Evolutionary conservation across 2,797 vertebrate species (phyloP).

Genomic region (Erpetoichthys calabaricus): DNA sequence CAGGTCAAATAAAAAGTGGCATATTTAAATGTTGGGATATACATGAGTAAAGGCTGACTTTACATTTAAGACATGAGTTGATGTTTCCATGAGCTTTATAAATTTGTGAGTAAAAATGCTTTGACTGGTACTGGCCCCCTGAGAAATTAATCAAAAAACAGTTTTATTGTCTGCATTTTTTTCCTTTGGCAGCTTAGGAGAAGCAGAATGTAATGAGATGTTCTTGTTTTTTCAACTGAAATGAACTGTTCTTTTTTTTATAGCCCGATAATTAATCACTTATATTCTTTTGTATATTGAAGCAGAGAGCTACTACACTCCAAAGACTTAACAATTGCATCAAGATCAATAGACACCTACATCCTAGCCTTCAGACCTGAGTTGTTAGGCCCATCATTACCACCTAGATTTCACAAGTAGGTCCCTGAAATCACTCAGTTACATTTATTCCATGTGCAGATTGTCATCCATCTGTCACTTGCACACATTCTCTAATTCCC

Average conservation of each 20-base stretch:
- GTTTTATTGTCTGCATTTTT: too few relatives aligned
- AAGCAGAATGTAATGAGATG: too few relatives aligned
- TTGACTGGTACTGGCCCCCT: too few relatives aligned
- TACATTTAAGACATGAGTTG: too few relatives aligned
- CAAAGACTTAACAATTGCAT: conserved; percentile 48
- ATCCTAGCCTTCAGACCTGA: conserved; percentile 11
- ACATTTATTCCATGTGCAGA: neutral
- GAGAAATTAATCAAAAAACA: too few relatives aligned
- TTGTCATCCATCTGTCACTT: neutral
- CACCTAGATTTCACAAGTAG: conserved; percentile 2
- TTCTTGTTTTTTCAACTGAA: neutral
- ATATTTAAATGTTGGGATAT: too few relatives aligned
- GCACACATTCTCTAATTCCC: neutral
- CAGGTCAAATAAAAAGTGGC: too few relatives aligned
- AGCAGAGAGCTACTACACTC: conserved; percentile 11
- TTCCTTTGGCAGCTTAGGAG: too few relatives aligned
- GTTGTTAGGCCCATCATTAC: conserved; percentile 4
- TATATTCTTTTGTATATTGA: conserved; percentile 2
- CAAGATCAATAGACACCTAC: conserved; percentile 16
- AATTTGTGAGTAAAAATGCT: too few relatives aligned
- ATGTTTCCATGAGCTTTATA: too few relatives aligned
- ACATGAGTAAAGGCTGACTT: too few relatives aligned
- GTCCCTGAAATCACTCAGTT: conserved; percentile 2
- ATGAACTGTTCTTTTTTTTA: neutral
- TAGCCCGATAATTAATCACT: neutral